These are phyloP conservation scores for Adineta ricciae DNA, from an alignment of 2,888 invertebrate species.

Conservation along the genomic window DNA sequence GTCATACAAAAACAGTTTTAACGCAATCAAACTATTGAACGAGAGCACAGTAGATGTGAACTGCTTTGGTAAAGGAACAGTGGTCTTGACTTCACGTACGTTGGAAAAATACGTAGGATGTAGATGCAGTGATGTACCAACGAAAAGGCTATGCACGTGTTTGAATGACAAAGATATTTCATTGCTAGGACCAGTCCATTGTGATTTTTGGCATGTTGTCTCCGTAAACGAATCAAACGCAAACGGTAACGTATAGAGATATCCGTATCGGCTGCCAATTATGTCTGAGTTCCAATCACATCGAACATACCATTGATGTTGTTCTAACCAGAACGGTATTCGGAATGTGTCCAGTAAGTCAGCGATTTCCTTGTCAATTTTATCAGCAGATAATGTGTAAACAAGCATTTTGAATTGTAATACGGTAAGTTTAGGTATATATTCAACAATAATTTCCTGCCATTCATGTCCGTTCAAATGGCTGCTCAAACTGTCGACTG, in stretches of 20 bases:
- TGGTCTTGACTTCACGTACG: not conserved
- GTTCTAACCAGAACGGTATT: not conserved
- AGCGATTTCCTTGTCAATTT: not conserved
- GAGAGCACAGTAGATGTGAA: not conserved
- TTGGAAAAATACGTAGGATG: not conserved
- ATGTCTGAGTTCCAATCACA: not conserved
- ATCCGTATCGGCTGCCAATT: not conserved
- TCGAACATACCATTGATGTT: not conserved
- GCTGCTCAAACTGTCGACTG: not conserved
- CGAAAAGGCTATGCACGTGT: not conserved
- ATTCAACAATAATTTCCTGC: not conserved
- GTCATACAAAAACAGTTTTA: not conserved
- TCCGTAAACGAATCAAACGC: not conserved
- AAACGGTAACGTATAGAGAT: not conserved
- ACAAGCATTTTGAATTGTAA: not conserved
- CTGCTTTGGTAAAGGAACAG: not conserved
- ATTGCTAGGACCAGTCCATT: not conserved
- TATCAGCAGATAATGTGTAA: not conserved
- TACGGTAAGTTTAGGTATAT: not conserved
- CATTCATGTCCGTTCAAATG: not conserved
- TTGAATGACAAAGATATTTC: not conserved
- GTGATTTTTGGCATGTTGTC: not conserved
- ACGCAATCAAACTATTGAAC: not conserved
- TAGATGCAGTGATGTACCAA: not conserved
- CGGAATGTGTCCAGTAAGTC: not conserved